Evolutionary conservation across 1,140 invertebrate genomes (phyloP).

Genomic region (Gonatopus flavifemur): DNA sequence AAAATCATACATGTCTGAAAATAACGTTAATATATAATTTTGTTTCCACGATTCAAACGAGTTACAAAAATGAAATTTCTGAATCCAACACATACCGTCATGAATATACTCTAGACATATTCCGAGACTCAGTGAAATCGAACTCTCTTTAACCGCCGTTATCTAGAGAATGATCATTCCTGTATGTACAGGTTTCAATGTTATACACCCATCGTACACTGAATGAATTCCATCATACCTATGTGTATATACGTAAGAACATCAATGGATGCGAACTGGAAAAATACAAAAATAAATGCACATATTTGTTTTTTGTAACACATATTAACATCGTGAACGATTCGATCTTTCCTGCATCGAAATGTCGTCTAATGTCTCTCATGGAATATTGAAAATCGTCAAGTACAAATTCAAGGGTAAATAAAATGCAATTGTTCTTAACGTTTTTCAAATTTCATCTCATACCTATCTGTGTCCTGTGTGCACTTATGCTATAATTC

Average conservation of each 20-base stretch:
- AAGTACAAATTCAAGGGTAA: slow-evolving; percentile 1
- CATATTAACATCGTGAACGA: slow-evolving; percentile 16
- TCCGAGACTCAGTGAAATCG: not conserved
- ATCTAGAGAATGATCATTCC: slow-evolving; percentile 25
- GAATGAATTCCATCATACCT: slow-evolving; percentile 23
- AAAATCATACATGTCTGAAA: too few relatives aligned
- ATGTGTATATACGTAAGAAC: slow-evolving; percentile 8
- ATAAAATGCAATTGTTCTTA: slow-evolving; percentile 11
- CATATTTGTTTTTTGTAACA: slow-evolving; percentile 24
- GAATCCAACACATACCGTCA: too few relatives aligned
- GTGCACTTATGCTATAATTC: slow-evolving; percentile 44
- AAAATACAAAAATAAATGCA: slow-evolving; percentile 7
- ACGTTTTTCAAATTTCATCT: slow-evolving; percentile 22
- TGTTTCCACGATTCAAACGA: too few relatives aligned
- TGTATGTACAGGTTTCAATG: slow-evolving; percentile 26
- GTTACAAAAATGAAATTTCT: too few relatives aligned
- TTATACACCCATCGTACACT: slow-evolving; percentile 20
- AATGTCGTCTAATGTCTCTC: slow-evolving; percentile 22
- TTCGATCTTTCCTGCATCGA: slow-evolving; percentile 18
- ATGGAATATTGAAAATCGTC: slow-evolving; percentile 16
- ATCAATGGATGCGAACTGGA: slow-evolving; percentile 19
- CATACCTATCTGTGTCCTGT: slow-evolving; percentile 47
- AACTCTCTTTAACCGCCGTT: slow-evolving; percentile 7
- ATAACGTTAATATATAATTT: too few relatives aligned
- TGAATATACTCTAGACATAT: too few relatives aligned